phyloP scores from a whole-genome alignment of 2,113 vertebrate species.

The Motacilla tschutschensis region DNA sequence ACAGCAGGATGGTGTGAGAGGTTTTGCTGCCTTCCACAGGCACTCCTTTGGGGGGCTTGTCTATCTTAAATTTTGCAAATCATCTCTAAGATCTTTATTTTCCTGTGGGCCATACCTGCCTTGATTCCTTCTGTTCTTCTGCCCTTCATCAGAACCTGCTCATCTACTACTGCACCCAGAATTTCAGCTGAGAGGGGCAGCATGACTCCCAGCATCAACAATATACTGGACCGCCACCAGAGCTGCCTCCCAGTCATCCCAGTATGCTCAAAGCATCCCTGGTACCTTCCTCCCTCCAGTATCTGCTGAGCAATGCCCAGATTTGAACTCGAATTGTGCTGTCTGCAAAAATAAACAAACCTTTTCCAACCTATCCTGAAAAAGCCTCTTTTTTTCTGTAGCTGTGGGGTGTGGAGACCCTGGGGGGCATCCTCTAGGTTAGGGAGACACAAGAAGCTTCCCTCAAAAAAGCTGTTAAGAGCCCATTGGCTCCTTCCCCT shows the following conservation, averaged over 20 bases:
- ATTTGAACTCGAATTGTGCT: slow-evolving; percentile 35
- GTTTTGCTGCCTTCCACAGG: background rate
- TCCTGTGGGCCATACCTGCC: background rate
- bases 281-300: background rate
- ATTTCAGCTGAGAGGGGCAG: background rate
- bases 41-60: background rate
- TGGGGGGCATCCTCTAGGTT: background rate
- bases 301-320: background rate
- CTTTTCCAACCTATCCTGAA: background rate
- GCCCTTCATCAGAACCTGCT: background rate
- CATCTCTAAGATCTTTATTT: background rate
- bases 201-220: background rate
- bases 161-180: background rate
- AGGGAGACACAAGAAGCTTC: background rate
- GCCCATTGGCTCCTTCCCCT: background rate
- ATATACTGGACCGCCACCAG: background rate
- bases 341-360: slow-evolving; percentile 30
- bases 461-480: background rate
- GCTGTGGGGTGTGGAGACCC: background rate
- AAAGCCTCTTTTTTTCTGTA: background rate
- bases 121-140: background rate
- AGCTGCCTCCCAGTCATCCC: background rate
- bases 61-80: background rate
- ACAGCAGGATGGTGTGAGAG: background rate
- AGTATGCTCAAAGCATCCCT: background rate